Conservation (phyloP, 2,113 vertebrate genomes). For the Toxotes jaculatrix region DNA sequence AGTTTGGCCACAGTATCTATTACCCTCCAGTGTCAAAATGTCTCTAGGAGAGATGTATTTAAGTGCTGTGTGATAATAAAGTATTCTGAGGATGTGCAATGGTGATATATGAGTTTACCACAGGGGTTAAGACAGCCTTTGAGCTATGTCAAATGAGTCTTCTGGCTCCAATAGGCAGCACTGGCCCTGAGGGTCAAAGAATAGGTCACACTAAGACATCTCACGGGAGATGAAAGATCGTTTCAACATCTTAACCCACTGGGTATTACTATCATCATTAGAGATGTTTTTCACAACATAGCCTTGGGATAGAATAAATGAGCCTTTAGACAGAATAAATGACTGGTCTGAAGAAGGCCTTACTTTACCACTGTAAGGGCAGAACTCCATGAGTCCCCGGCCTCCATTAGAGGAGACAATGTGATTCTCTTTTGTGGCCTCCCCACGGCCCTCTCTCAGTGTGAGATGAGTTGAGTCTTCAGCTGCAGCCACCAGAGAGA, state of each 20-base stretch:
- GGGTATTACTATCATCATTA: conserved; percentile 80
- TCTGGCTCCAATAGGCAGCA: conserved; percentile 72
- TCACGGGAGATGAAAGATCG: conserved; percentile 68
- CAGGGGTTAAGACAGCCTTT: conserved; percentile 63
- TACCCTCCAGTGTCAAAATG: conserved; percentile 23
- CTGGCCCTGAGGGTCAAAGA: conserved; percentile 69
- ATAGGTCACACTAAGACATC: conserved; percentile 70
- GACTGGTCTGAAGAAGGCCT: conserved; percentile 63
- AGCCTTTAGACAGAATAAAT: conserved; percentile 78
- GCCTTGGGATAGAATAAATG: conserved; percentile 80
- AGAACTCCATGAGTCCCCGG: conserved; percentile 63
- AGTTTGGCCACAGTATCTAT: conserved; percentile 19
- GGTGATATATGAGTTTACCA: conserved; percentile 55
- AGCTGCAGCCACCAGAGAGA: conserved; percentile 58
- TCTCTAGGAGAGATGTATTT: conserved; percentile 14
- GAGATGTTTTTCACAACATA: conserved; percentile 78
- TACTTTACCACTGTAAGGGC: conserved; percentile 66
- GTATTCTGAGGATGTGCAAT: conserved; percentile 39
- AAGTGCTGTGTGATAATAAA: conserved; percentile 30
- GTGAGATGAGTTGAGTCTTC: conserved; percentile 60
- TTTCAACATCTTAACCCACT: conserved; percentile 72
- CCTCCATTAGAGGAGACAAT: conserved; percentile 70
- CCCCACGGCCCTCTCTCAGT: conserved; percentile 61
- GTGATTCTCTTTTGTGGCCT: conserved; percentile 62
- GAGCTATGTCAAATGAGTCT: conserved; percentile 73